phyloP scores from a whole-genome alignment of 2,888 invertebrate genomes.

The Hemithea aestivaria region DNA sequence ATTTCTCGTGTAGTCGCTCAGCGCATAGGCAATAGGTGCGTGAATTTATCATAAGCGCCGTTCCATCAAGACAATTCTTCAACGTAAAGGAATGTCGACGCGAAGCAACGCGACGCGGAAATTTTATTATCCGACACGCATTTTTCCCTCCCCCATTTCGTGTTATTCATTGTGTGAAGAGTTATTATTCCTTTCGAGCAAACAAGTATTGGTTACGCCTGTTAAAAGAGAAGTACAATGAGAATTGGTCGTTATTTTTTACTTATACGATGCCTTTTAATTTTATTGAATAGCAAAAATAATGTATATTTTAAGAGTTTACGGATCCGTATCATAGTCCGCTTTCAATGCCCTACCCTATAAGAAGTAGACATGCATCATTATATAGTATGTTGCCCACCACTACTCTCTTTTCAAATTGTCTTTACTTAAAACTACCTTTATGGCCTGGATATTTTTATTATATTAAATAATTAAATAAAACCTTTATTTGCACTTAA shows the following conservation, averaged over 20 bases:
- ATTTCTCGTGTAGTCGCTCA: too few relatives aligned
- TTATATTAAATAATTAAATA: too few relatives aligned
- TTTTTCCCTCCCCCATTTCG: slow-evolving; percentile 32
- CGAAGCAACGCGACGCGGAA: slow-evolving; percentile 35
- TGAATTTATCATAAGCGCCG: slow-evolving; percentile 17
- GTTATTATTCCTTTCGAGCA: slow-evolving; percentile 41
- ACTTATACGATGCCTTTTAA: background rate
- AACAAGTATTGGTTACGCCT: slow-evolving; percentile 27
- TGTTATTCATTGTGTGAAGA: slow-evolving; percentile 40
- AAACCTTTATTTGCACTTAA: too few relatives aligned
- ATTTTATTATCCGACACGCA: slow-evolving; percentile 41
- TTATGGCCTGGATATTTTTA: too few relatives aligned
- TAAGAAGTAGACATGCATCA: too few relatives aligned
- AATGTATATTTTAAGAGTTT: background rate
- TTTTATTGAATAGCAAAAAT: background rate
- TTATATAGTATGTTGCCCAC: too few relatives aligned
- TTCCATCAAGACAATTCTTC: slow-evolving; percentile 45
- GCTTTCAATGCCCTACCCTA: too few relatives aligned
- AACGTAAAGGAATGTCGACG: slow-evolving; percentile 38
- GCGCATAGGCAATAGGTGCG: background rate
- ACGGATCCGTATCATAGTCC: too few relatives aligned
- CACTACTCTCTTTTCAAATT: too few relatives aligned
- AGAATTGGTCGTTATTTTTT: slow-evolving; percentile 1
- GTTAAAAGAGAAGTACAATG: slow-evolving; percentile 3
- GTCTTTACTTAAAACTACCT: too few relatives aligned